These are phyloP conservation scores for Camponotus pennsylvanicus DNA, from an alignment of 1,140 invertebrate genomes.

Conservation along the genomic window DNA sequence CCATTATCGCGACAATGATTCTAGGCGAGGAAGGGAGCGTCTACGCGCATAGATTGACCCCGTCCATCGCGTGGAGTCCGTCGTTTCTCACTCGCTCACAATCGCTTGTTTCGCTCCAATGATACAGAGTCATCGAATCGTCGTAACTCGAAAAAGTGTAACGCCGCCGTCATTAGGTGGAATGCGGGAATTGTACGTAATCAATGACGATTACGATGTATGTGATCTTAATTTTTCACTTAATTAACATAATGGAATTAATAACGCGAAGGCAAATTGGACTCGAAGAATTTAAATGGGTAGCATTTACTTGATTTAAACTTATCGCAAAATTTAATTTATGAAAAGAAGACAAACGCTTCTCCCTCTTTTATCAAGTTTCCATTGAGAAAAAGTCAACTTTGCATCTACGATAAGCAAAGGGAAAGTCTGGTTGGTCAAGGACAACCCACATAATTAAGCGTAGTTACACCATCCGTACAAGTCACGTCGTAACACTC, in stretches of 20 bases:
- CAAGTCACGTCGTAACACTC: neutral
- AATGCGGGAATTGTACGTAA: neutral
- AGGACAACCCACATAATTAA: constrained; percentile 30
- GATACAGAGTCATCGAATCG: neutral
- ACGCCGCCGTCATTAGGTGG: neutral
- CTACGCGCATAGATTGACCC: constrained; percentile 50
- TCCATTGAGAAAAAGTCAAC: neutral
- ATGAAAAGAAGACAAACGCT: too few relatives aligned
- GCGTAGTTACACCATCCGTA: neutral
- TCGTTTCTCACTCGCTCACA: constrained; percentile 5
- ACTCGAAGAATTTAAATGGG: neutral
- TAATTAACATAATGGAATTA: neutral
- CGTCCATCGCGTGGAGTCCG: neutral
- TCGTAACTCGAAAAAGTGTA: constrained; percentile 43
- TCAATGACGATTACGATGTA: neutral
- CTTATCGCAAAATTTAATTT: neutral
- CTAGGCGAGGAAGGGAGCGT: constrained; percentile 31
- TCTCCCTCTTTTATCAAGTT: neutral
- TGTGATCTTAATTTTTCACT: neutral
- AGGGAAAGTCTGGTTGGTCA: constrained; percentile 42
- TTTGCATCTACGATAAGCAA: constrained; percentile 31
- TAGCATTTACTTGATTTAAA: neutral
- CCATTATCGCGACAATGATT: constrained; percentile 51
- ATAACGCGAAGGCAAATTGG: neutral
- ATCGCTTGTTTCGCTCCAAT: constrained; percentile 28